Percentiles rank a stretch among this genome's conserved stretches.
phyloP scores from a whole-genome alignment of 2,888 invertebrate genomes.

The Odontocerum albicorne region DNA sequence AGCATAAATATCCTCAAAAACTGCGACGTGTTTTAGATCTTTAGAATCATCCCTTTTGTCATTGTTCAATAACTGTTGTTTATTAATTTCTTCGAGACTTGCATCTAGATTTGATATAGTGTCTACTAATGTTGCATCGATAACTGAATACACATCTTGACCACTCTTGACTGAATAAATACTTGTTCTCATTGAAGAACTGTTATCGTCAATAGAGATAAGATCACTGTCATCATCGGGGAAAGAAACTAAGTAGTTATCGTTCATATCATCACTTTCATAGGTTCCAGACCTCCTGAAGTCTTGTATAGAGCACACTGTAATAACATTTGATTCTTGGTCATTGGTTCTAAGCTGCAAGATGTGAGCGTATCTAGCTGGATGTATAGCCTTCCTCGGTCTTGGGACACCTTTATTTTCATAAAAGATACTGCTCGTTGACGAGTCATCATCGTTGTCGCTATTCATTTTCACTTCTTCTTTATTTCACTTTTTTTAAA shows the following conservation, averaged over 20 bases:
- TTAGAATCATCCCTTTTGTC: not conserved
- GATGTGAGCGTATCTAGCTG: slow-evolving; percentile 32
- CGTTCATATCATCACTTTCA: slow-evolving; percentile 41
- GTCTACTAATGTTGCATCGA: slow-evolving; percentile 30
- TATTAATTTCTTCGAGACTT: slow-evolving; percentile 26
- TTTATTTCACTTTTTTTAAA: too few species aligned
- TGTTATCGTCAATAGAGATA: slow-evolving; percentile 38
- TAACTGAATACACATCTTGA: slow-evolving; percentile 22
- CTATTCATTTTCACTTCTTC: slow-evolving; percentile 20
- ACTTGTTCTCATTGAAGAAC: slow-evolving; percentile 19
- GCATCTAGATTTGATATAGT: slow-evolving; percentile 25
- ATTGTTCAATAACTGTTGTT: slow-evolving; percentile 1
- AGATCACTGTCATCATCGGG: slow-evolving; percentile 45
- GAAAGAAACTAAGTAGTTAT: slow-evolving; percentile 48
- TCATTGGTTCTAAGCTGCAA: slow-evolving; percentile 29
- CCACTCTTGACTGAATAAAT: slow-evolving; percentile 27
- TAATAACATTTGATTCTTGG: slow-evolving; percentile 28
- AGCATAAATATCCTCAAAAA: not conserved
- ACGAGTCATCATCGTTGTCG: slow-evolving; percentile 18
- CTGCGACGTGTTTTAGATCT: slow-evolving; percentile 1
- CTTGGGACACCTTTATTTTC: slow-evolving; percentile 3
- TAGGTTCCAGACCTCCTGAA: slow-evolving; percentile 35
- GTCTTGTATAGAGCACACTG: slow-evolving; percentile 34
- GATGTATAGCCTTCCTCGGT: slow-evolving; percentile 32
- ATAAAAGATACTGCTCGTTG: slow-evolving; percentile 18